Conservation (phyloP, 2,888 invertebrate species). For the Hedya salicella region DNA sequence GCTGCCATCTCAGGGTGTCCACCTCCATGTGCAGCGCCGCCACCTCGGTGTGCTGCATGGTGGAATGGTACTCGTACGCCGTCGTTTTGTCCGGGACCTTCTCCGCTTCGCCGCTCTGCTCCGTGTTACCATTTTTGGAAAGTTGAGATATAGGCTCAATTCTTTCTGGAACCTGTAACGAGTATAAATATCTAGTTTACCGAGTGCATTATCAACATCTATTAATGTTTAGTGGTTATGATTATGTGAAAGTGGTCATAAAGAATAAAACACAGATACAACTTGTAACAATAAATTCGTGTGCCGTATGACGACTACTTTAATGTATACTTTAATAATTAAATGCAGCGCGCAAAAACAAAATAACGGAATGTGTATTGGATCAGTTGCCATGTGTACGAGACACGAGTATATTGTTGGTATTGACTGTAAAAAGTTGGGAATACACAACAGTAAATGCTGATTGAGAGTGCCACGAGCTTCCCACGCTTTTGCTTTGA, state of each 20-base stretch:
- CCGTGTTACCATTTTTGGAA: conserved; percentile 63
- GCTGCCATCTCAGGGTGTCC: conserved; percentile 89
- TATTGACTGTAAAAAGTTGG: conserved; percentile 54
- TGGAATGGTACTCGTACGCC: conserved; percentile 52
- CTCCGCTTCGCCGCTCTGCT: conserved; percentile 62
- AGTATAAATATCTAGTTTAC: not conserved
- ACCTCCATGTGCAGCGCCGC: conserved; percentile 87
- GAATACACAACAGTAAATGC: conserved; percentile 52
- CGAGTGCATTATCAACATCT: too few relatives aligned
- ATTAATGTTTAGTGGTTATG: not conserved
- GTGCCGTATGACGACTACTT: conserved; percentile 20
- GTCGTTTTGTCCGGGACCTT: conserved; percentile 61
- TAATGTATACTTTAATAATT: conserved; percentile 46
- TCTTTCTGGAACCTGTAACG: conserved; percentile 70
- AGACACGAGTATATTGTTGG: conserved; percentile 42
- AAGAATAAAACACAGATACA: not conserved
- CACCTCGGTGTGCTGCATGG: conserved; percentile 70
- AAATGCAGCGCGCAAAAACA: conserved; percentile 10
- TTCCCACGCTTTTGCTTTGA: conserved; percentile 70
- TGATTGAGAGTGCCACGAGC: conserved; percentile 58
- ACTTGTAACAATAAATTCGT: not conserved
- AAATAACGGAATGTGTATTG: conserved; percentile 53
- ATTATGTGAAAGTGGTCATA: not conserved
- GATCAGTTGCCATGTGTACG: conserved; percentile 47
- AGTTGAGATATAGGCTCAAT: conserved; percentile 71